Evolutionary conservation across 2,797 vertebrate species (phyloP), one percentile per base, ranked within the genome.

Genomic region (Pelochelys cantorii): DNA sequence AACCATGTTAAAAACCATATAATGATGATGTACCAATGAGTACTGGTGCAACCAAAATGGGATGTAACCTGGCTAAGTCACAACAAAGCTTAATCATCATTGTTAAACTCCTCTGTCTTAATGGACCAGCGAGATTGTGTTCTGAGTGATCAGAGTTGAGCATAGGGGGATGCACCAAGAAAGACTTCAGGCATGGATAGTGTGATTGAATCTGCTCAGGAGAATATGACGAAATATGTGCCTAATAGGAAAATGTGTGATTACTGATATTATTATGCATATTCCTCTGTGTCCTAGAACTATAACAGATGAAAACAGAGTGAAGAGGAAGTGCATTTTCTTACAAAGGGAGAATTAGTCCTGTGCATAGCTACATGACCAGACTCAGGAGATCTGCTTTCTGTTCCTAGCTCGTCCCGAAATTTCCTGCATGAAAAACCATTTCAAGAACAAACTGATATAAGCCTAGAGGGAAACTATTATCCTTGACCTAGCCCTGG

Each of bases 401-500:
- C 25, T 60, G 65, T 68, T 68, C n/a, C n/a, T 20, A 68, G 17
- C 4, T 20, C 14, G n/a, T 90, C 29, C 20, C 75, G 31, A 89
- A 27, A 13, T 68, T 93, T 89, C 31, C 27, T 65, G 0, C 65
- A 3, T 55, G 9, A 81, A 77, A 10, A 65, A 27, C 65, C 0
- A 81, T 82, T 92, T 77, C 65, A 52, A 82, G 82, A 96, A 84
- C 9, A 87, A 90, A 68, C 10, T 34, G 15, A 5, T 34, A 34
- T 48, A 48, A 48, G 7, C 42, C 42, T 48, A 48, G 42, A 48
- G 42, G 42, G 42, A 48, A 48, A 48, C 42, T 48, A 8, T 48
- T 48, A 48, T 48, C 42, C 7, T 48, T 8, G 42, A 48, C 42
- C 42, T 48, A 48, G 42, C 42, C 42, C 42, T 48, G 42, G 42